These are phyloP conservation scores for Sphecodes monilicornis DNA, from an alignment of 2,888 invertebrate species.

Conservation along the genomic window DNA sequence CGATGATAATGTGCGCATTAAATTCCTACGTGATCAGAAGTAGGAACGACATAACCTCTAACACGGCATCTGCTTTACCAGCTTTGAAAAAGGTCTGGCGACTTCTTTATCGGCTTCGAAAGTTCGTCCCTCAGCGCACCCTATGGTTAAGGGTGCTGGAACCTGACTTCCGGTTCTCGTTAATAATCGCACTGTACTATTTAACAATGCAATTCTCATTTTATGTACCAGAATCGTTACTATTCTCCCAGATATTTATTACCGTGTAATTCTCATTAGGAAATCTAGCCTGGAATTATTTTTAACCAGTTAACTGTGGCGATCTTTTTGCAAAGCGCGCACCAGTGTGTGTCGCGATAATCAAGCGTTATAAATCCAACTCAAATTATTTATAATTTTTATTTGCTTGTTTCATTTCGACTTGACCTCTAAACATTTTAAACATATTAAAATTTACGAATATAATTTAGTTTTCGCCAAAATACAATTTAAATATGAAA, in stretches of 20 bases:
- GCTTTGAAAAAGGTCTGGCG: neutral
- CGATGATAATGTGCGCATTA: neutral
- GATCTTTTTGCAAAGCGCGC: too few species aligned
- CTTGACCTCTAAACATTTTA: too few species aligned
- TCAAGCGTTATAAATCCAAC: too few species aligned
- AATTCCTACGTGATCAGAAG: neutral
- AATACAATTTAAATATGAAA: too few species aligned
- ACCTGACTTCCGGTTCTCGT: neutral
- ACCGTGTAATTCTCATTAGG: neutral
- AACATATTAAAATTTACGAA: too few species aligned
- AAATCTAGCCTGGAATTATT: neutral
- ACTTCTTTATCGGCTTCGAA: neutral
- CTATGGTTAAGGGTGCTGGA: neutral
- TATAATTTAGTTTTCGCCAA: too few species aligned
- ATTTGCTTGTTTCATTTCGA: too few species aligned
- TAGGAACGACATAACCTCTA: neutral
- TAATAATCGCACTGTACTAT: neutral
- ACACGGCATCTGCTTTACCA: constrained; percentile 11
- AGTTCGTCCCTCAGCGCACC: constrained; percentile 21
- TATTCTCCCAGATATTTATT: neutral
- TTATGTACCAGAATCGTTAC: neutral
- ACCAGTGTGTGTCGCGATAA: too few species aligned
- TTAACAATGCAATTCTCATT: neutral
- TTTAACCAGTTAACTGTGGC: too few species aligned
- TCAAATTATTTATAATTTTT: too few species aligned